phyloP scores from a whole-genome alignment of 2,888 invertebrate genomes.

The Cantharis rustica region DNA sequence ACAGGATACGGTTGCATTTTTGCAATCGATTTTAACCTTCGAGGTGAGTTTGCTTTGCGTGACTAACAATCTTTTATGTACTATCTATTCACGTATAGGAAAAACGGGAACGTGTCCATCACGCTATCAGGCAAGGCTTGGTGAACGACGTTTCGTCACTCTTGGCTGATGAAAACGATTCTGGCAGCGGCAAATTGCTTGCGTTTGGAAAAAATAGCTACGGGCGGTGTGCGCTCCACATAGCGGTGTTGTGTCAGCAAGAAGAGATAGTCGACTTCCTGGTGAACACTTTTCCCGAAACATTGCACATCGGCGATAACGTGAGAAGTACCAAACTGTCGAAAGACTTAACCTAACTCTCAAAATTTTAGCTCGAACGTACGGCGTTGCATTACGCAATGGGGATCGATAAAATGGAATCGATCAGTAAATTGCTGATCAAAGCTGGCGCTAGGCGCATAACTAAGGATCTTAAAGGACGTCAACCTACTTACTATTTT shows the following conservation, averaged over 20 bases:
- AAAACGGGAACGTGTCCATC: slow-evolving; percentile 76
- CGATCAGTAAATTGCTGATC: slow-evolving; percentile 78
- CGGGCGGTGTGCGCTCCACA: slow-evolving; percentile 81
- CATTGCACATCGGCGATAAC: slow-evolving; percentile 80
- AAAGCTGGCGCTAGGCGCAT: slow-evolving; percentile 83
- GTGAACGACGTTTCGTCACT: slow-evolving; percentile 63
- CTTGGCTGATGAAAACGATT: slow-evolving; percentile 59
- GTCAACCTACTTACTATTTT: slow-evolving; percentile 90
- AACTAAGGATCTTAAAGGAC: slow-evolving; percentile 83
- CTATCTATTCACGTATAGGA: slow-evolving; percentile 60
- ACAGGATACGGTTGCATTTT: slow-evolving; percentile 68
- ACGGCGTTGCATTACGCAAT: slow-evolving; percentile 89
- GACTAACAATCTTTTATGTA: neutral
- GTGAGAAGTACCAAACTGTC: slow-evolving; percentile 60
- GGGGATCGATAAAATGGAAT: slow-evolving; percentile 85
- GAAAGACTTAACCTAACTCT: slow-evolving; percentile 3
- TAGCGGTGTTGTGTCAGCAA: slow-evolving; percentile 83
- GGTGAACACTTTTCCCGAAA: slow-evolving; percentile 72
- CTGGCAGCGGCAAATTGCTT: slow-evolving; percentile 60
- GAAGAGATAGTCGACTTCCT: slow-evolving; percentile 81
- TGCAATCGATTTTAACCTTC: slow-evolving; percentile 74
- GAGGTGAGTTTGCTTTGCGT: slow-evolving; percentile 62
- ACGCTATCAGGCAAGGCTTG: slow-evolving; percentile 70
- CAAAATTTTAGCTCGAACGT: slow-evolving; percentile 75
- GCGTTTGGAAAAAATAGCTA: slow-evolving; percentile 69